A percentile compares a stretch with the other conserved stretches of the same genome.
Conservation (phyloP, 1,140 invertebrate species). For the Nylanderia fulva region DNA sequence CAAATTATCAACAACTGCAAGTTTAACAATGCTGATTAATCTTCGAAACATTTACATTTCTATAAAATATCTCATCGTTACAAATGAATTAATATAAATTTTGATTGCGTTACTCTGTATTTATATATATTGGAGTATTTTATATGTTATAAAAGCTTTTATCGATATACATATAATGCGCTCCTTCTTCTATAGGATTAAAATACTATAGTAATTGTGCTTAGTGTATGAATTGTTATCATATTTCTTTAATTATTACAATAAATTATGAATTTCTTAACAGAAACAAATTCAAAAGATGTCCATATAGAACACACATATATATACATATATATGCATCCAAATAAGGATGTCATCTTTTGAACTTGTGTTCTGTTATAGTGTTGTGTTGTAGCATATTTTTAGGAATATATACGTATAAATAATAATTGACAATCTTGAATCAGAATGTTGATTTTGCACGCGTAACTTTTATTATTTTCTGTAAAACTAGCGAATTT, state of each 20-base stretch:
- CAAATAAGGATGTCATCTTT: no score
- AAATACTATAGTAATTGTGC: neutral
- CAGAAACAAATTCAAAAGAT: no score
- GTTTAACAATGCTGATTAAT: neutral
- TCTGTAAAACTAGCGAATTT: neutral
- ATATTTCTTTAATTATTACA: neutral
- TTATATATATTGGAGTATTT: no score
- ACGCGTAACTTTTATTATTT: neutral
- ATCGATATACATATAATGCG: neutral
- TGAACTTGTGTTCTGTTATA: no score
- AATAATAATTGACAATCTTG: neutral
- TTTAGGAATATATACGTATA: neutral
- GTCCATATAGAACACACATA: no score
- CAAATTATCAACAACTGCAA: constrained; percentile 68
- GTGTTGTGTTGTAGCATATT: neutral
- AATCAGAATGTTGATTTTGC: neutral
- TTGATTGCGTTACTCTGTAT: neutral
- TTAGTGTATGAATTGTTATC: neutral
- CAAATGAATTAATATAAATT: constrained; percentile 1
- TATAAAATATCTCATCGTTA: neutral
- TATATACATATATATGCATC: no score
- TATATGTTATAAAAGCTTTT: neutral
- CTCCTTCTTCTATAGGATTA: neutral
- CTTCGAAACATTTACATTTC: neutral
- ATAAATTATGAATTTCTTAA: no score